phyloP scores from a whole-genome alignment of 2,888 invertebrate species.

The Tipula vernalis region DNA sequence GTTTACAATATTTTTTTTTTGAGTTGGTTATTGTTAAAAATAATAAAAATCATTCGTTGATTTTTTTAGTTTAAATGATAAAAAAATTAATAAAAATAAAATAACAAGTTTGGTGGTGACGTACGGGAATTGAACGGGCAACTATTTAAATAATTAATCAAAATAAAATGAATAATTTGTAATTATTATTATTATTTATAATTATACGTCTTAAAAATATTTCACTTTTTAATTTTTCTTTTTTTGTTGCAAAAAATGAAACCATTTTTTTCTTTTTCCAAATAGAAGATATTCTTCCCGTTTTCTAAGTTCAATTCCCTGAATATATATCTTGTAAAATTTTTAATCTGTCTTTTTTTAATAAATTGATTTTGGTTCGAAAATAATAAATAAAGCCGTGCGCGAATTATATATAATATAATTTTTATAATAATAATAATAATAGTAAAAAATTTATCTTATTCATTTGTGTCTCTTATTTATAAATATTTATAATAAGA shows the following conservation, averaged over 20 bases:
- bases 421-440: not conserved
- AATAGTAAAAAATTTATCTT: not conserved
- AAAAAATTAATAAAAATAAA: not conserved
- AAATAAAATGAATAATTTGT: not conserved
- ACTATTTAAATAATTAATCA: not conserved
- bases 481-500: not conserved
- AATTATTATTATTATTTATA: not conserved
- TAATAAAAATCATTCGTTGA: not conserved
- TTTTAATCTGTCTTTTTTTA: not conserved
- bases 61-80: not conserved
- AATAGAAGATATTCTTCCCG: not conserved
- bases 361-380: not conserved
- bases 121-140: not conserved
- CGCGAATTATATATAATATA: slow-evolving; percentile 4
- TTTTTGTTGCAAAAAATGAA: not conserved
- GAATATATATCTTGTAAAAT: not conserved
- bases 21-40: not conserved
- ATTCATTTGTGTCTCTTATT: not conserved
- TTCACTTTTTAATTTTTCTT: not conserved
- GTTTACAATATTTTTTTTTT: not conserved
- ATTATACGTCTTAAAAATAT: not conserved
- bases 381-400: not conserved
- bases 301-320: not conserved
- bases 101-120: not conserved
- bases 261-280: not conserved